Evolutionary conservation across 92 coral and sea anemone species (phyloP).

Genomic region (Epizoanthus illoricatus): DNA sequence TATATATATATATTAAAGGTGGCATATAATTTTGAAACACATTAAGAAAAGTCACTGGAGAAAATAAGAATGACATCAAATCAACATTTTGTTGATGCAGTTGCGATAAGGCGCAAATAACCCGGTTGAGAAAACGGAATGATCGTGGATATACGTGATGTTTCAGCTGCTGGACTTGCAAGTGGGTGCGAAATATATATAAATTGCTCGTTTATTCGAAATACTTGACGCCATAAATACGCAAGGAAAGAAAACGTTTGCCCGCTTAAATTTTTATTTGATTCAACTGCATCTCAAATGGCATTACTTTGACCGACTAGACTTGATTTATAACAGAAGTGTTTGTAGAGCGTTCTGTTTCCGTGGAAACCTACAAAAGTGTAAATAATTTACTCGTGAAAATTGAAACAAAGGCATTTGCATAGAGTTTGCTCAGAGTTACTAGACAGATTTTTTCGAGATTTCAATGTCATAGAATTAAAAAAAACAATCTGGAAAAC

Average conservation of each 20-base stretch:
- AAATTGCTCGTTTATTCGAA: no score
- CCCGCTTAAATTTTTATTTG: no score
- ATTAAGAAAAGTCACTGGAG: background rate
- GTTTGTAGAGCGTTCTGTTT: background rate
- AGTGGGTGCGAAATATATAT: no score
- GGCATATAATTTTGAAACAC: background rate
- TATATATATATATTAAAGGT: background rate
- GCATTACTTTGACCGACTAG: no score
- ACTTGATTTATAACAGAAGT: no score
- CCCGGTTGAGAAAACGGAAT: background rate
- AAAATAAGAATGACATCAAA: background rate
- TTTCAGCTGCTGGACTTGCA: background rate
- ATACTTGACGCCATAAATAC: no score
- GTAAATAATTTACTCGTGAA: slow-evolving; percentile 19
- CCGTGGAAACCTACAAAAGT: background rate
- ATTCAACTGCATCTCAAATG: no score
- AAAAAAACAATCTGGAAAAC: no score
- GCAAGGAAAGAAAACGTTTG: no score
- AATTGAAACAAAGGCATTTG: background rate
- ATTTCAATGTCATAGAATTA: background rate
- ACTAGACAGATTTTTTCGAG: background rate
- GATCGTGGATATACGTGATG: background rate
- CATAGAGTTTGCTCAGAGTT: background rate
- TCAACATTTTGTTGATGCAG: background rate
- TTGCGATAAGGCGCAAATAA: background rate